A percentile compares a stretch with the other conserved stretches of the same genome.
These are phyloP conservation scores for Conchocele bisecta DNA, from an alignment of 2,888 invertebrate species.

Conservation along the genomic window DNA sequence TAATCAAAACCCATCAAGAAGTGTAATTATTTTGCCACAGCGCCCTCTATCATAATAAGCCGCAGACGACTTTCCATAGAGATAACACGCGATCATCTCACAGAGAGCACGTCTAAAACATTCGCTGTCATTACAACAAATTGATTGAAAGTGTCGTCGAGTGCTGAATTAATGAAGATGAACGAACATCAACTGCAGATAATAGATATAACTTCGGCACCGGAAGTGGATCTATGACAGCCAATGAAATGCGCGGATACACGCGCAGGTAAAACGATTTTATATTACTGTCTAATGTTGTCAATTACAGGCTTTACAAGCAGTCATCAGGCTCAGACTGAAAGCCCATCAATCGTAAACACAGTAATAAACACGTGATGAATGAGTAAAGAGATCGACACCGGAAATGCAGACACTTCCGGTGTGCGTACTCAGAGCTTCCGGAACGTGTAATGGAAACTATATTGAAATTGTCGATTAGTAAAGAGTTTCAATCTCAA, in stretches of 20 bases:
- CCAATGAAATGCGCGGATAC: constrained; percentile 40
- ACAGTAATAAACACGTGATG: constrained; percentile 34
- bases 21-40: too few relatives aligned
- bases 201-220: constrained; percentile 48
- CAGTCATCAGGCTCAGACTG: constrained; percentile 20
- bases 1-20: not conserved
- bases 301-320: constrained; percentile 41
- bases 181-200: constrained; percentile 38
- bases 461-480: too few relatives aligned
- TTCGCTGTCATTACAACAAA: constrained; percentile 18
- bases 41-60: too few relatives aligned
- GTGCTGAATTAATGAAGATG: constrained; percentile 43
- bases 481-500: too few relatives aligned
- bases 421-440: constrained; percentile 11
- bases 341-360: constrained; percentile 46
- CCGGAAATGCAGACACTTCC: constrained; percentile 45
- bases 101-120: constrained; percentile 5
- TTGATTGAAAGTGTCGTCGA: constrained; percentile 41
- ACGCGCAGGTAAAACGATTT: constrained; percentile 34
- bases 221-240: constrained; percentile 39
- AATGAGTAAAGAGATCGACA: constrained; percentile 50
- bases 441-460: constrained; percentile 7
- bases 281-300: constrained; percentile 39
- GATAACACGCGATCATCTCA: constrained; percentile 11
- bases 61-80: too few relatives aligned